phyloP scores from a whole-genome alignment of 2,797 vertebrate genomes.

The Premnoplex brunnescens region DNA sequence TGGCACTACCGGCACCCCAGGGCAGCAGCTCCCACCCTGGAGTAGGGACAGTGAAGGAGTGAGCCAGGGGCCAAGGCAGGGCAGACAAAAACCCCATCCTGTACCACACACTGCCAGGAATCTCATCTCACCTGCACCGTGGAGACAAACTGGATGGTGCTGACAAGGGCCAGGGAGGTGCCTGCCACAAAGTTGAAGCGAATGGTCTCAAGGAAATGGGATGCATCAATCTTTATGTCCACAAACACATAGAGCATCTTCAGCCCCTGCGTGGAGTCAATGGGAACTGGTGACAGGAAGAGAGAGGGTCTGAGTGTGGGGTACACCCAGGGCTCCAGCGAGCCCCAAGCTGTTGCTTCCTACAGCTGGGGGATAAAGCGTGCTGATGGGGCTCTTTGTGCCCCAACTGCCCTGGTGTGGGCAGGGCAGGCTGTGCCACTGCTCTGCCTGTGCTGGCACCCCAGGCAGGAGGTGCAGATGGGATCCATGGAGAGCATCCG shows the following conservation, averaged over 20 bases:
- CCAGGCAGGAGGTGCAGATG: not conserved
- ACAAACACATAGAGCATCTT: conserved; percentile 98
- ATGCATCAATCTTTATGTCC: conserved; percentile 94
- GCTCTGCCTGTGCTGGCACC: not conserved
- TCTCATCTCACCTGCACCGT: conserved; percentile 88
- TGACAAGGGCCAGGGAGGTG: conserved; percentile 89
- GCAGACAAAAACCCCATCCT: not conserved
- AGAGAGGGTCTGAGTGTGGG: not conserved
- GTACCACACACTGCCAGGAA: not conserved
- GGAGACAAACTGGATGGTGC: conserved; percentile 97
- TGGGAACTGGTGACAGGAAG: conserved; percentile 83
- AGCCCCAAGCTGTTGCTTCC: not conserved
- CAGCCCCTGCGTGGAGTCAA: conserved; percentile 87
- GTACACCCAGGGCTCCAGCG: rapidly evolving
- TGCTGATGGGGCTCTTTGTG: rapidly evolving
- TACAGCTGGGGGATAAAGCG: not conserved
- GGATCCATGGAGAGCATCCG: not conserved
- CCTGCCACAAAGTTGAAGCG: conserved; percentile 87
- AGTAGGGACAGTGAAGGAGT: not conserved
- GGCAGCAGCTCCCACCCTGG: rapidly evolving
- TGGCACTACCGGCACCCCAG: rapidly evolving
- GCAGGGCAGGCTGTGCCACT: not conserved
- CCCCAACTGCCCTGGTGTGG: rapidly evolving
- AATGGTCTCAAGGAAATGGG: conserved; percentile 92
- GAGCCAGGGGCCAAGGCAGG: not conserved